Evolutionary conservation across 2,797 vertebrate genomes (phyloP).

Genomic region (Pseudocheirus occidentalis): DNA sequence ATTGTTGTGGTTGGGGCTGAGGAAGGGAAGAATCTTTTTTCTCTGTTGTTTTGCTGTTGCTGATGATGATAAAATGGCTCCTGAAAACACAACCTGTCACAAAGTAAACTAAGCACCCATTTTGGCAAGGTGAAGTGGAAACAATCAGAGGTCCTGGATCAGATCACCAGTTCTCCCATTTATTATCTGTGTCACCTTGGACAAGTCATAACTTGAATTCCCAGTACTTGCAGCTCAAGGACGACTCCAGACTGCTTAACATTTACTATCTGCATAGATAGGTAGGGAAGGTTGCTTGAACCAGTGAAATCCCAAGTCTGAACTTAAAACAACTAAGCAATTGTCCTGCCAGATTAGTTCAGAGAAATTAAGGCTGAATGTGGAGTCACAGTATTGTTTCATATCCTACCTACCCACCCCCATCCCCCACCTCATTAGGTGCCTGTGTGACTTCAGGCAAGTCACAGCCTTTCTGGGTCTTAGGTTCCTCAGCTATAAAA

Average conservation of each 20-base stretch:
- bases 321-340: neutral
- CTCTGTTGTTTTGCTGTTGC: neutral
- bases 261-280: neutral
- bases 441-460: neutral
- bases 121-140: neutral
- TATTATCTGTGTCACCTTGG: neutral
- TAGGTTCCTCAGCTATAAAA: neutral
- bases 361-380: neutral
- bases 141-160: neutral
- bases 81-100: neutral
- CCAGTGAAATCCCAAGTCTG: neutral
- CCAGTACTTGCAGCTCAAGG: neutral
- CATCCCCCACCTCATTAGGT: neutral
- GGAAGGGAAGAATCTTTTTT: neutral
- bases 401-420: neutral
- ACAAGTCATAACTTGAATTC: neutral
- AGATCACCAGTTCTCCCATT: neutral
- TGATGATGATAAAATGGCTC: neutral
- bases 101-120: neutral
- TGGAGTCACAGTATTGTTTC: neutral
- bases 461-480: neutral
- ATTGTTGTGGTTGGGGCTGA: neutral
- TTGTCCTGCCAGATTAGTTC: neutral
- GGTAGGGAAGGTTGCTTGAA: neutral
- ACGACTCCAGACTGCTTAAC: neutral